A percentile compares a stretch with the other conserved stretches of the same genome.
Evolutionary conservation across 2,113 vertebrate genomes (phyloP).

Genomic region (Meles meles): DNA sequence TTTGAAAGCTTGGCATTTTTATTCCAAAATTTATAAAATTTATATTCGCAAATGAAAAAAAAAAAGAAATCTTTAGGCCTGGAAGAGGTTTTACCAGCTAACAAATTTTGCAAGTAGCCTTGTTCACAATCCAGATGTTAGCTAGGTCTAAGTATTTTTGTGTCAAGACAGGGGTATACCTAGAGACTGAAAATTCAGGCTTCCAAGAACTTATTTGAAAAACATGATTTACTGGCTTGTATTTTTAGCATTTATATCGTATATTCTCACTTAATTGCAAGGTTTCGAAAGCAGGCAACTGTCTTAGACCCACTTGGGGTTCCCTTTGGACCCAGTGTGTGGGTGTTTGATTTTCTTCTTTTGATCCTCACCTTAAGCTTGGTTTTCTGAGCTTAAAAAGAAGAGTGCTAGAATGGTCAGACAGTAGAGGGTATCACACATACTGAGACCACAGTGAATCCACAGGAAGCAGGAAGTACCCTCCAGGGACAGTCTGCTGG

Average conservation of each 20-base stretch:
- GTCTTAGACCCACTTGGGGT: background rate
- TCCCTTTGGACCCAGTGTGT: background rate
- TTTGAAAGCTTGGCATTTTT: slow-evolving; percentile 34
- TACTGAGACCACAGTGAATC: background rate
- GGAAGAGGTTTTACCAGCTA: background rate
- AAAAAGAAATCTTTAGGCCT: background rate
- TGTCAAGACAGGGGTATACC: background rate
- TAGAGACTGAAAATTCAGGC: background rate
- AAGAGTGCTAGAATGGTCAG: background rate
- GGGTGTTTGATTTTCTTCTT: background rate
- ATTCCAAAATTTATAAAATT: slow-evolving; percentile 32
- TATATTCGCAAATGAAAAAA: slow-evolving; percentile 34
- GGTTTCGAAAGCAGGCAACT: background rate
- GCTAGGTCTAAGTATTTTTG: background rate
- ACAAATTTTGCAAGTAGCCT: background rate
- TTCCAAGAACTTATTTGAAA: slow-evolving; percentile 15
- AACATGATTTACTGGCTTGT: background rate
- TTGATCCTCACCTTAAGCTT: background rate
- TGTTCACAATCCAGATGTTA: background rate
- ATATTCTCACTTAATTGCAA: background rate
- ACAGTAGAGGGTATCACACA: background rate
- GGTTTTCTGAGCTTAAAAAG: background rate
- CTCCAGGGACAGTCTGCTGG: background rate
- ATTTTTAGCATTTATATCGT: background rate
- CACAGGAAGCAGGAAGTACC: background rate